Base-by-base conservation (phyloP, 2,113 vertebrate species). In the Solea senegalensis region DNA sequence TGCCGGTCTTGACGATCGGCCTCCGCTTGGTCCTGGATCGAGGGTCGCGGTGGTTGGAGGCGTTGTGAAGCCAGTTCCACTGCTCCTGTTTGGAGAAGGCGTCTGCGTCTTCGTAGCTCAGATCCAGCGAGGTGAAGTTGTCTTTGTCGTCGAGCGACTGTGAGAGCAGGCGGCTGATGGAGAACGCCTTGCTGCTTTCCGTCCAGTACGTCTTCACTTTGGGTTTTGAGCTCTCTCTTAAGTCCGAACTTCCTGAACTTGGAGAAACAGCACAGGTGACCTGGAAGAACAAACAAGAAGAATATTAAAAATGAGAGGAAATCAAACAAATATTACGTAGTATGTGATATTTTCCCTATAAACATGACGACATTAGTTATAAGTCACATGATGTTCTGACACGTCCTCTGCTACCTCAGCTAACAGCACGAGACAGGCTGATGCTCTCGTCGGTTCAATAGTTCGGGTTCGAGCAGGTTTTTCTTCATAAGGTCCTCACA, bases 1-100 rank as follows among this genome's bases (percentile, higher is more conserved):
- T 99, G 72, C 96, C 96, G 7, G 97, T 97, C 90, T 99, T 99
- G 81, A 98, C 95, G 0, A 97, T 97, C 63, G 96, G 96, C 53
- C 95, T 91, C 85, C 97, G 90, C 84, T 98, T 98, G 43, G 94
- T 92, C 80, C 96, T 93, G 84, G 96, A 93, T 49, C 95, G 94
- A 54, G 96, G 93, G 26, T 95, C 95, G 48, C 94, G 94, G 15
- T 93, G 87, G n/a, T 93, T 92, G 4, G 95, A 95, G 66, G 94
- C 88, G 92, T 98, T 97, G 91, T 95, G 94, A 83, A 96, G 94
- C 96, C 96, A 97, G 83, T 96, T 95, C 96, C 96, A 98, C 65
- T 95, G 93, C 76, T 98, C 95, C 91, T 95, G 95, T 60, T 96
- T 95, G 13, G 96, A 95, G 89, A 95, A 98, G 3, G 95, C 90